A percentile compares a stretch with the other conserved stretches of the same genome.
Evolutionary conservation across 2,797 vertebrate genomes (phyloP).

Genomic region (Erethizon dorsatum): DNA sequence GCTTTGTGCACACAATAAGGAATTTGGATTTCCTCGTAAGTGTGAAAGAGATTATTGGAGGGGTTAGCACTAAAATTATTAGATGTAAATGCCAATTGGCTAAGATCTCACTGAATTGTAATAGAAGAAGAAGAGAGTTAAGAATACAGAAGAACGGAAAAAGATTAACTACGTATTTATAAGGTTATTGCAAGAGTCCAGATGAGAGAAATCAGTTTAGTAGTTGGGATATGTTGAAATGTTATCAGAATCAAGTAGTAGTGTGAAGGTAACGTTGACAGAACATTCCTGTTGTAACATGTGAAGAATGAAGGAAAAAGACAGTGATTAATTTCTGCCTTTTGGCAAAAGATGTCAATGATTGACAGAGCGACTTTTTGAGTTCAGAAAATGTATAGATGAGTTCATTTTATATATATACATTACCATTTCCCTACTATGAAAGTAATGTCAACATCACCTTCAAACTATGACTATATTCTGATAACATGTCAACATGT

Average conservation of each 20-base stretch:
- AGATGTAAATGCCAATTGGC: neutral
- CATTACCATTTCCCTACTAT: neutral
- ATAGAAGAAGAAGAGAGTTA: neutral
- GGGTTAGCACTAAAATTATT: neutral
- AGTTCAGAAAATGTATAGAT: neutral
- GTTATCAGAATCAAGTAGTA: neutral
- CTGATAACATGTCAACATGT: neutral
- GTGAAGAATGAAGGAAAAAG: neutral
- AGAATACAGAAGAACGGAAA: neutral
- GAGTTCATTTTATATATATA: neutral
- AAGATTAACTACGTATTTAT: neutral
- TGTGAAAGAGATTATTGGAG: neutral
- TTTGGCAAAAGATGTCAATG: neutral
- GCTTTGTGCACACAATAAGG: neutral
- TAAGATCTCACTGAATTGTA: neutral
- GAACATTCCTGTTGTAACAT: neutral
- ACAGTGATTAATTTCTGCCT: neutral
- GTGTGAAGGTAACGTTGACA: neutral
- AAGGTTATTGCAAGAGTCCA: neutral
- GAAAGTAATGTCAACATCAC: neutral
- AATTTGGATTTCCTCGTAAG: neutral
- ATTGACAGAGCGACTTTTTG: neutral
- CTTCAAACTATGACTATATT: neutral
- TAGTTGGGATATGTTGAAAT: neutral
- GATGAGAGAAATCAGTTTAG: neutral